Conservation (phyloP, 2,888 invertebrate genomes). For the Andricus quercusramuli region DNA sequence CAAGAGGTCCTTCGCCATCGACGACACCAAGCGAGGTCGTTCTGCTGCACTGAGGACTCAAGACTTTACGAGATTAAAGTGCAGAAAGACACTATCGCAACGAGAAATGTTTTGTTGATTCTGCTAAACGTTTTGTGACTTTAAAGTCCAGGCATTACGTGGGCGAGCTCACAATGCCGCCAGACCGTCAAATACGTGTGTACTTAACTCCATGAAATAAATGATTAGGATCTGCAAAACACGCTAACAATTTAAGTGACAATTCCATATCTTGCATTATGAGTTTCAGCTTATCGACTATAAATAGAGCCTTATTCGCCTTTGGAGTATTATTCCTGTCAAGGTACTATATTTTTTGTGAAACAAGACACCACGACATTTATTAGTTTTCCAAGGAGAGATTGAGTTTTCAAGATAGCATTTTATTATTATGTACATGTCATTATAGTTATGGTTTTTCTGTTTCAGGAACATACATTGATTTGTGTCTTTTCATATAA, state of each 20-base stretch:
- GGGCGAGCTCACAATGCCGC: conserved; percentile 21
- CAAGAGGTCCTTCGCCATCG: conserved; percentile 27
- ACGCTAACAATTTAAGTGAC: not conserved
- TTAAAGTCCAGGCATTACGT: not conserved
- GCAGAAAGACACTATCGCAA: conserved; percentile 5
- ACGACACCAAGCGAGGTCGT: conserved; percentile 1
- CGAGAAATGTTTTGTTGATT: conserved; percentile 32
- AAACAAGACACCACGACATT: not conserved
- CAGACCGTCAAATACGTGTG: not conserved
- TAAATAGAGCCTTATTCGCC: not conserved
- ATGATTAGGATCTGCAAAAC: conserved; percentile 1
- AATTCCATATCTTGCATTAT: conserved; percentile 5
- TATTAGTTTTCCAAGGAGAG: not conserved
- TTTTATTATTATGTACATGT: not conserved
- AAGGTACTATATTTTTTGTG: not conserved
- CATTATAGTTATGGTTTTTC: not conserved
- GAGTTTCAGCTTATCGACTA: not conserved
- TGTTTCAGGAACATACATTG: not conserved
- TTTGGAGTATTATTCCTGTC: not conserved
- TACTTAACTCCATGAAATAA: conserved; percentile 18
- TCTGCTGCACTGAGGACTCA: not conserved
- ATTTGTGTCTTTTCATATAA: not conserved
- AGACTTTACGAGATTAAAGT: conserved; percentile 22
- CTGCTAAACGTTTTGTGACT: conserved; percentile 32
- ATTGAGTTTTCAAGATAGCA: not conserved